Conservation (phyloP, 2,113 vertebrate genomes). For the Microcebus murinus region DNA sequence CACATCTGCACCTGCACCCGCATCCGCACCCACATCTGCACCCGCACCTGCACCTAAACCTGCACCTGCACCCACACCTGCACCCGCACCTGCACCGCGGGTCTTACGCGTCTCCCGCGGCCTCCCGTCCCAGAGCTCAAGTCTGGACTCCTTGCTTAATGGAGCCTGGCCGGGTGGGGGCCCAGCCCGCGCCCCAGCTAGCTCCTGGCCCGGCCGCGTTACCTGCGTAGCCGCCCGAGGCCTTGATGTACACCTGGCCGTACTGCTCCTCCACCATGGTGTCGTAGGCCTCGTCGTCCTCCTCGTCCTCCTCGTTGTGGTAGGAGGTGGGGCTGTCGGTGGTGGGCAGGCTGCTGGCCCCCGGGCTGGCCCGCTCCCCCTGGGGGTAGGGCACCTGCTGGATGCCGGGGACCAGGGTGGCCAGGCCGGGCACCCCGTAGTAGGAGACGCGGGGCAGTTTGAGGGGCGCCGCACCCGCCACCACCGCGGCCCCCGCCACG, state of each 20-base stretch:
- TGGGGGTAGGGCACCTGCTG: constrained; percentile 87
- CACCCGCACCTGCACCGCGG: no score
- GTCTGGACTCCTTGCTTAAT: not conserved
- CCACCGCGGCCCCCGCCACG: not conserved
- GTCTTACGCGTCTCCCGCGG: not conserved
- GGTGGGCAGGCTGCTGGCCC: constrained; percentile 95
- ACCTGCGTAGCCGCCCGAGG: constrained; percentile 92
- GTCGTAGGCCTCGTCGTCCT: constrained; percentile 96
- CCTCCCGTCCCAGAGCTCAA: not conserved
- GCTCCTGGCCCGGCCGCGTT: not conserved
- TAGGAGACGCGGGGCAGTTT: constrained; percentile 90
- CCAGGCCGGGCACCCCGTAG: constrained; percentile 88
- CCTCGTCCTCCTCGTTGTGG: constrained; percentile 98
- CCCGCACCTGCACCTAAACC: no score
- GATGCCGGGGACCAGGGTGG: constrained; percentile 85
- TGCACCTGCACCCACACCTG: no score
- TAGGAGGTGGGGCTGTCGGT: constrained; percentile 99
- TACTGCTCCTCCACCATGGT: constrained; percentile 95
- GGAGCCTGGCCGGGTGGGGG: not conserved
- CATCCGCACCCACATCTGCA: no score
- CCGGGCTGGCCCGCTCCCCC: constrained; percentile 92
- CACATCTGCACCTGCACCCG: no score
- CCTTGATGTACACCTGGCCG: constrained; percentile 94
- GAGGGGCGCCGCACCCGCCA: constrained; percentile 70
- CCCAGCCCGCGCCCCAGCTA: no score